Conservation (phyloP, 2,113 vertebrate species). For the Xiphophorus couchianus region DNA sequence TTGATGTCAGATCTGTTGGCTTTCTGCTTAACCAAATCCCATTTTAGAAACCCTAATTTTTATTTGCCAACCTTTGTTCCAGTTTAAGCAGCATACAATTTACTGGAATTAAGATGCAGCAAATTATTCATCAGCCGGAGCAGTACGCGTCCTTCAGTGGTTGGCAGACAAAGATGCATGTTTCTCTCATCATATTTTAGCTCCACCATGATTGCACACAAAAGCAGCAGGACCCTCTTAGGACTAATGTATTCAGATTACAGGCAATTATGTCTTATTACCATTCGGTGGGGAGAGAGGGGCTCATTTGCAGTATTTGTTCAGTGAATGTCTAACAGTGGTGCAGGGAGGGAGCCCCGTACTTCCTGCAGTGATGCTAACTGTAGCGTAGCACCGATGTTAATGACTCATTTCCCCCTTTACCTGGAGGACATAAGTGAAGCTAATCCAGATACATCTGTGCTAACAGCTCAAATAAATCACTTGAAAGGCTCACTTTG, state of each 20-base stretch:
- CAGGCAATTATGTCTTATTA: conserved; percentile 69
- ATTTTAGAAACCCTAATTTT: background rate
- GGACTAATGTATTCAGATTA: conserved; percentile 73
- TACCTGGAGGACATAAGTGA: conserved; percentile 58
- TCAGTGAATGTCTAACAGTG: conserved; percentile 51
- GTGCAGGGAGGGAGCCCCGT: conserved; percentile 42
- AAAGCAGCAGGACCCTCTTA: conserved; percentile 61
- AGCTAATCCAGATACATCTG: conserved; percentile 68
- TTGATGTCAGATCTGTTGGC: background rate
- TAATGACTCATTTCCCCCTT: conserved; percentile 63
- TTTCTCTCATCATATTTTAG: conserved; percentile 34
- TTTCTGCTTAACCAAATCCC: background rate
- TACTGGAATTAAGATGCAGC: background rate
- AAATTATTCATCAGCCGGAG: conserved; percentile 20
- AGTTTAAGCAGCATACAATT: background rate
- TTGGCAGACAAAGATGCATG: conserved; percentile 9
- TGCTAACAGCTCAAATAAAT: conserved; percentile 69
- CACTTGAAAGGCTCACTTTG: conserved; percentile 39
- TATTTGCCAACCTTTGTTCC: background rate
- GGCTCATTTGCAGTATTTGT: conserved; percentile 65
- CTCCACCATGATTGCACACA: conserved; percentile 57
- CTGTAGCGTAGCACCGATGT: conserved; percentile 58
- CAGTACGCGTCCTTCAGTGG: background rate
- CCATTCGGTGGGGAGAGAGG: conserved; percentile 56
- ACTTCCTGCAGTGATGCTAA: conserved; percentile 65